A percentile compares a stretch with the other conserved stretches of the same genome.
Evolutionary conservation across 2,888 invertebrate species (phyloP).

Genomic region (Punctoribates punctum): DNA sequence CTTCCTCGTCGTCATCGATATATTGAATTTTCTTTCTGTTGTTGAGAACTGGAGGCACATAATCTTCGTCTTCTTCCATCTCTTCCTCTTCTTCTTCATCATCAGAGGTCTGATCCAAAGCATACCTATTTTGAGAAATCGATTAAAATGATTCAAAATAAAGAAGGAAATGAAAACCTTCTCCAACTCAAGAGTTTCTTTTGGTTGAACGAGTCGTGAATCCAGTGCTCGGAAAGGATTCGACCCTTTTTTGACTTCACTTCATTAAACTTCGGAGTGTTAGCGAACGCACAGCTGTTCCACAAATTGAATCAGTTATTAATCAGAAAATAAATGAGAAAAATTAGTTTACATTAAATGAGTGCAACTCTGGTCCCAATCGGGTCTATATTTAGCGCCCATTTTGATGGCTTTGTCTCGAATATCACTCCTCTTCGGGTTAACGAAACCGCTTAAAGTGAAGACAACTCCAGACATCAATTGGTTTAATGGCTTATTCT

Average conservation of each 20-base stretch:
- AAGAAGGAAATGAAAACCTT: conserved; percentile 50
- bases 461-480: conserved; percentile 67
- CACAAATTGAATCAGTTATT: conserved; percentile 49
- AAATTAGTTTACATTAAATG: conserved; percentile 70
- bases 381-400: conserved; percentile 72
- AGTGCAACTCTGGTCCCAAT: conserved; percentile 72
- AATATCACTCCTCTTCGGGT: conserved; percentile 69
- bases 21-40: not conserved
- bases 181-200: conserved; percentile 66
- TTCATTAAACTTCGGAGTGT: conserved; percentile 79
- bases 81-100: not conserved
- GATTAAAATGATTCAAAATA: not conserved
- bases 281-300: conserved; percentile 78
- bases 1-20: conserved; percentile 22
- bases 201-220: conserved; percentile 62
- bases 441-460: conserved; percentile 81
- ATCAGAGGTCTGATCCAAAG: not conserved
- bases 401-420: conserved; percentile 67
- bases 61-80: not conserved
- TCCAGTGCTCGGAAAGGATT: conserved; percentile 71
- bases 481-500: conserved; percentile 42
- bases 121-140: conserved; percentile 21
- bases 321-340: conserved; percentile 37
- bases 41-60: not conserved
- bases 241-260: conserved; percentile 62